Base-by-base conservation (phyloP, 2,113 vertebrate species). In the Labrus mixtus region DNA sequence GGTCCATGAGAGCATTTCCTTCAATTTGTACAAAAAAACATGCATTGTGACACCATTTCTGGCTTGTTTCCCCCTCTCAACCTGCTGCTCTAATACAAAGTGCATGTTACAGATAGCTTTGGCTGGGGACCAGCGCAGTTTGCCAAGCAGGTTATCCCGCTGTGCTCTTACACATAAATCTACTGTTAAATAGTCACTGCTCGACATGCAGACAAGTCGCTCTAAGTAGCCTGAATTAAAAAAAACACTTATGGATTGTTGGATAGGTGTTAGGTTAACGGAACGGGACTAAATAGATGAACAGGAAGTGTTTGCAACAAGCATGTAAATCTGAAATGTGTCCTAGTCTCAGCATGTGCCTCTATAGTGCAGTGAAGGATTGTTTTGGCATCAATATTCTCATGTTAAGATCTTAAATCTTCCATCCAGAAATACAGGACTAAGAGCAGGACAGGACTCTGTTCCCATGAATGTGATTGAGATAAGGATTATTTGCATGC, bases 161-260 rank as follows among this genome's bases (percentile, higher is more conserved):
- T 88, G 85, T 88, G 87, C 84, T 87, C 81, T 90, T 89, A 68
- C 76, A 81, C 89, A 92, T 92, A 90, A 93, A 92, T 90, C 87
- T 88, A 64, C 82, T 68, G 82, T 79, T 92, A 87, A 92, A 90
- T 87, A 87, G 83, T 82, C 84, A 82, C 13, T 79, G 23, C 76
- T 71, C 48, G 57, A 86, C 77, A 82, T 68, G 76, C 61, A 68
- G 70, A 85, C 81, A 66, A 56, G 74, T 84, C 86, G 43, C 29
- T 78, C 73, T 76, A 63, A 76, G 72, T 65, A 43, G 79, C 65
- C 54, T 85, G 73, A 80, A 84, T 82, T 46, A 48, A 76, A 88
- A 73, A 73, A 46, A 70, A 29, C 46, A 58, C 74, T 81, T 76
- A 71, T 76, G 43, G 41, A 66, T 83, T 79, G 82, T 78, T 73